Conservation (phyloP, 1,140 invertebrate genomes). For the Philotrypesis tridentata region DNA sequence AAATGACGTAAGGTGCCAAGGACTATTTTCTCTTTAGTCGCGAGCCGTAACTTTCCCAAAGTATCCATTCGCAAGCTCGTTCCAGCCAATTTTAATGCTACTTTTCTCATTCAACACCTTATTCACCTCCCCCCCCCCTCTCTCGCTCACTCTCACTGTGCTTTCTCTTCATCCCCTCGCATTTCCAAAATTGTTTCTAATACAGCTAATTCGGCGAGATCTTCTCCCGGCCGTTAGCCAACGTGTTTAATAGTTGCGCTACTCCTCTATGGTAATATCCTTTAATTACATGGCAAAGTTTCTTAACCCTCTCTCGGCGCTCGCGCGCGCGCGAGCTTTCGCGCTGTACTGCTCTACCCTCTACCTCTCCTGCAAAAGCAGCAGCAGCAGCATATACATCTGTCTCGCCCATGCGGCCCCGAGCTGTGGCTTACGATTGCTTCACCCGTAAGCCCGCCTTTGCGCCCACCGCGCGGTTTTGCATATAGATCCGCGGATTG, state of each 20-base stretch:
- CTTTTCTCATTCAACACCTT: not conserved
- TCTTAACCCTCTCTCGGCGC: not conserved
- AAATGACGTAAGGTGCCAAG: not conserved
- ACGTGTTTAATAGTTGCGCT: not conserved
- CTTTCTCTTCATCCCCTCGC: too few relatives aligned
- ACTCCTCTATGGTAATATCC: not conserved
- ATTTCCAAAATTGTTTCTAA: not conserved
- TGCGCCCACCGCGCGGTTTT: not conserved
- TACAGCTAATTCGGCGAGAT: not conserved
- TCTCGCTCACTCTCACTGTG: too few relatives aligned
- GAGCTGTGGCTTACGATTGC: not conserved
- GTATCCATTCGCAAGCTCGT: not conserved
- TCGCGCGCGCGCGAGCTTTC: not conserved
- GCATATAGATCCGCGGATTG: not conserved
- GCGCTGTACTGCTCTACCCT: too few relatives aligned
- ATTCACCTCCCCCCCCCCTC: too few relatives aligned
- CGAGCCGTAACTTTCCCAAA: not conserved
- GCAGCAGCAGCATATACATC: not conserved
- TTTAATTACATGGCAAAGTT: slow-evolving; percentile 10
- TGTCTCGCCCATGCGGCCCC: not conserved
- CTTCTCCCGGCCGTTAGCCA: not conserved
- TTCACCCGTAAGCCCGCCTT: not conserved
- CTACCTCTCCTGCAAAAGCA: not conserved
- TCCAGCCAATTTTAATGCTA: not conserved
- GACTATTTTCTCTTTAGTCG: not conserved